Percentiles rank a stretch among this genome's conserved stretches.
These are phyloP conservation scores for Oscarella lobularis DNA, from an alignment of 37 sponge, comb jelly and placozoan genomes.

Conservation along the genomic window DNA sequence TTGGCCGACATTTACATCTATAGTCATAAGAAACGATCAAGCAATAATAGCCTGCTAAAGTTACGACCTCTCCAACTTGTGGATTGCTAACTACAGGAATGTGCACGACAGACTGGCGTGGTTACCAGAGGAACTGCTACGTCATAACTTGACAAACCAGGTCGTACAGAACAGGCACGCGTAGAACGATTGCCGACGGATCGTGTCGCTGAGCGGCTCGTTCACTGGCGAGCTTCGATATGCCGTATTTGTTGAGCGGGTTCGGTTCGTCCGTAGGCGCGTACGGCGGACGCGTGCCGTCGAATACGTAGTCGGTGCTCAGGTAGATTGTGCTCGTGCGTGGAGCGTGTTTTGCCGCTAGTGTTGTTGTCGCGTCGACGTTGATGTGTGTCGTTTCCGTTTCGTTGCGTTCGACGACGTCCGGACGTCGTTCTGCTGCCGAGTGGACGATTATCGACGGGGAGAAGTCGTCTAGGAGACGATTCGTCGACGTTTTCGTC, in stretches of 20 bases:
- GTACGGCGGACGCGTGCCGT: conserved; percentile 66
- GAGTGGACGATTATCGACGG: conserved; percentile 62
- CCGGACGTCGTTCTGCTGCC: conserved; percentile 85
- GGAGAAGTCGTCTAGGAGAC: conserved; percentile 25
- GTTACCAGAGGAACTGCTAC: too few species aligned
- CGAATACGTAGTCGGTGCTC: conserved; percentile 79
- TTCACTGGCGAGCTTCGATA: conserved; percentile 49
- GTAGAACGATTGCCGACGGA: conserved; percentile 19
- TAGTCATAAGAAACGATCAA: too few species aligned
- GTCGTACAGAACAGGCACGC: conserved; percentile 75
- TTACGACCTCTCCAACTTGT: too few species aligned
- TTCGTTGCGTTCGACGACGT: conserved; percentile 46
- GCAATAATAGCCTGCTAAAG: too few species aligned
- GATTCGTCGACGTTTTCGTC: conserved; percentile 27
- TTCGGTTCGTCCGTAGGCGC: conserved; percentile 28
- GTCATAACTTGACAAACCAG: too few species aligned
- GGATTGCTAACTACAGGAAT: too few species aligned
- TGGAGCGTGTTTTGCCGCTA: conserved; percentile 16
- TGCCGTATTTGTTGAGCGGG: conserved; percentile 75
- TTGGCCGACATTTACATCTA: too few species aligned
- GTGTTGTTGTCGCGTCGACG: conserved; percentile 32
- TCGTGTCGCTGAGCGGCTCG: conserved; percentile 15
- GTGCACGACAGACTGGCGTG: too few species aligned
- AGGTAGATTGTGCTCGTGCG: conserved; percentile 50
- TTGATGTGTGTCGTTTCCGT: conserved; percentile 32